These are phyloP conservation scores for Corythoichthys intestinalis DNA, from an alignment of 2,113 vertebrate genomes.

Conservation along the genomic window DNA sequence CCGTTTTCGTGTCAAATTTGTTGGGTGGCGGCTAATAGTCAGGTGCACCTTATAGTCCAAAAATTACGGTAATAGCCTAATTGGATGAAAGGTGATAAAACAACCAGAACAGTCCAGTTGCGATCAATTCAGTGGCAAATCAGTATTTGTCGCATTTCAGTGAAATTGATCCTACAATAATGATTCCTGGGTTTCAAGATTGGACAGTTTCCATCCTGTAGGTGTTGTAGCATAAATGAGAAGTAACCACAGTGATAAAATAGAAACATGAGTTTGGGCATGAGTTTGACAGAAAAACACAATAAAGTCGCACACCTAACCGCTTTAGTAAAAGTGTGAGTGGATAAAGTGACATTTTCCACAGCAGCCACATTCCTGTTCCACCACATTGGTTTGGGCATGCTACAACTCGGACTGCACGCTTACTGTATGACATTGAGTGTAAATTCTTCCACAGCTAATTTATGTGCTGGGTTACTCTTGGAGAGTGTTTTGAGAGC, in stretches of 20 bases:
- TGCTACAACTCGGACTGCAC: slow-evolving; percentile 56
- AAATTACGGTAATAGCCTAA: too few species aligned
- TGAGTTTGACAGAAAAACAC: slow-evolving; percentile 36
- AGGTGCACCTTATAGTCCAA: too few species aligned
- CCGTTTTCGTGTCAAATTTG: too few species aligned
- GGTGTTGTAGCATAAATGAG: slow-evolving; percentile 23
- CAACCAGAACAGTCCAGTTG: too few species aligned
- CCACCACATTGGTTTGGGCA: slow-evolving; percentile 62
- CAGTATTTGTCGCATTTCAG: not conserved
- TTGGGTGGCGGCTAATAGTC: too few species aligned
- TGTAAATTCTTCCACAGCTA: slow-evolving; percentile 54
- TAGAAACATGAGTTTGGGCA: slow-evolving; percentile 41
- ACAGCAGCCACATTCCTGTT: slow-evolving; percentile 55
- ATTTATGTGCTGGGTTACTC: slow-evolving; percentile 61
- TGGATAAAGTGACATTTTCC: slow-evolving; percentile 59
- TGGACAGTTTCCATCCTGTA: slow-evolving; percentile 31
- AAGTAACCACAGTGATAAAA: slow-evolving; percentile 46
- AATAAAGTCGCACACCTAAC: slow-evolving; percentile 31
- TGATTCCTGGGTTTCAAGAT: slow-evolving; percentile 33
- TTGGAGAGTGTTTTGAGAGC: slow-evolving; percentile 41
- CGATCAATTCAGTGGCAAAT: too few species aligned
- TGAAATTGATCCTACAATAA: slow-evolving; percentile 21
- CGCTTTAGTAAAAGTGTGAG: slow-evolving; percentile 30
- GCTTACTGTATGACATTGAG: slow-evolving; percentile 46
- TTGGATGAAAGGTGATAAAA: too few species aligned